phyloP scores from a whole-genome alignment of 2,113 vertebrate species.

The Platichthys stellatus region DNA sequence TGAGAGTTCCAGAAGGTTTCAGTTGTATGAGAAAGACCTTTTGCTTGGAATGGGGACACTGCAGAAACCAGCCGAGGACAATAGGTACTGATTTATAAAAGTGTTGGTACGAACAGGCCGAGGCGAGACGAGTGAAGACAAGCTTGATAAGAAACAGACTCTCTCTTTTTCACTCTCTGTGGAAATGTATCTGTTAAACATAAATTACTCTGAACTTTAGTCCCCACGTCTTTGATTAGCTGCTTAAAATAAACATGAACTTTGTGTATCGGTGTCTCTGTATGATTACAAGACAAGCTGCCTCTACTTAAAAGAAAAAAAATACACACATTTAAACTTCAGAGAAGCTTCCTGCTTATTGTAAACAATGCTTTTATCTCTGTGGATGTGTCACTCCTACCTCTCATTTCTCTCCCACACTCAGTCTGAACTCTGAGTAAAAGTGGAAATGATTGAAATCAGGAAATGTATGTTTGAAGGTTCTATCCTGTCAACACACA shows the following conservation, averaged over 20 bases:
- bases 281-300: not conserved
- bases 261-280: not conserved
- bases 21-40: not conserved
- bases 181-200: not conserved
- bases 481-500: conserved; percentile 2
- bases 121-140: not conserved
- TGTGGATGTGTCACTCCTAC: not conserved
- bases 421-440: not conserved
- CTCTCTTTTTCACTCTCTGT: not conserved
- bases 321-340: not conserved
- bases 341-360: not conserved
- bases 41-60: not conserved
- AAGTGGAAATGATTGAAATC: not conserved
- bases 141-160: not conserved
- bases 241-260: not conserved
- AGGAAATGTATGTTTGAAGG: not conserved
- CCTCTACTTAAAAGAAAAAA: not conserved
- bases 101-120: not conserved
- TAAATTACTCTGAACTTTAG: conserved; percentile 18
- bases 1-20: not conserved
- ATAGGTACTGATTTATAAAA: not conserved
- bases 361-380: conserved; percentile 1
- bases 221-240: not conserved
- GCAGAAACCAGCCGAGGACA: not conserved
- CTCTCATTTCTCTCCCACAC: not conserved